Conservation (phyloP, 2,797 vertebrate species). For the Poecilia gillii region DNA sequence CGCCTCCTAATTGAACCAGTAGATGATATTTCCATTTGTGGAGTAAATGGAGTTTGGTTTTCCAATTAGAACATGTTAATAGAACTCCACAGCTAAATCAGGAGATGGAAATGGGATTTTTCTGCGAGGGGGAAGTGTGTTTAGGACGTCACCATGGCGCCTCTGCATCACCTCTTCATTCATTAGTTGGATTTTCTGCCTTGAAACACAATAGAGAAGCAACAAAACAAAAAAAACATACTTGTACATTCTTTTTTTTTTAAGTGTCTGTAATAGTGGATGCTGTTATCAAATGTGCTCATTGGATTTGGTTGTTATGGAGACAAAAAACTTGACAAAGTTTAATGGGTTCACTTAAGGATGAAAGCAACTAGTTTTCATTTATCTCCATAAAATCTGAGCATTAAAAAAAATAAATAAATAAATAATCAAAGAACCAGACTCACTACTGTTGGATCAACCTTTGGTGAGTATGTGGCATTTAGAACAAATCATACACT, state of each 20-base stretch:
- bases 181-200: not conserved
- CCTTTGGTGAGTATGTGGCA: not conserved
- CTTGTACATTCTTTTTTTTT: not conserved
- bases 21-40: conserved; percentile 47
- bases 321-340: not conserved
- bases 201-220: not conserved
- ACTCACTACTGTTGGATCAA: not conserved
- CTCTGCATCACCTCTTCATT: not conserved
- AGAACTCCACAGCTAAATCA: conserved; percentile 23
- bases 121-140: not conserved
- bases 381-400: not conserved
- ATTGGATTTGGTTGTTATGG: not conserved
- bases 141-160: not conserved
- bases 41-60: conserved; percentile 53
- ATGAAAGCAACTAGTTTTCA: not conserved
- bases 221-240: not conserved
- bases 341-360: not conserved
- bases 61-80: conserved; percentile 51
- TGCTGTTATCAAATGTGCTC: not conserved
- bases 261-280: not conserved
- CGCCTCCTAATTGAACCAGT: conserved; percentile 39
- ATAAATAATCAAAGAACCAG: not conserved
- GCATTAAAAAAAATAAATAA: too few species aligned
- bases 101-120: conserved; percentile 1
- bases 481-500: not conserved